Evolutionary conservation across 2,113 vertebrate genomes (phyloP), one percentile per base, ranked within the genome.

Genomic region (Coregonus clupeaformis): DNA sequence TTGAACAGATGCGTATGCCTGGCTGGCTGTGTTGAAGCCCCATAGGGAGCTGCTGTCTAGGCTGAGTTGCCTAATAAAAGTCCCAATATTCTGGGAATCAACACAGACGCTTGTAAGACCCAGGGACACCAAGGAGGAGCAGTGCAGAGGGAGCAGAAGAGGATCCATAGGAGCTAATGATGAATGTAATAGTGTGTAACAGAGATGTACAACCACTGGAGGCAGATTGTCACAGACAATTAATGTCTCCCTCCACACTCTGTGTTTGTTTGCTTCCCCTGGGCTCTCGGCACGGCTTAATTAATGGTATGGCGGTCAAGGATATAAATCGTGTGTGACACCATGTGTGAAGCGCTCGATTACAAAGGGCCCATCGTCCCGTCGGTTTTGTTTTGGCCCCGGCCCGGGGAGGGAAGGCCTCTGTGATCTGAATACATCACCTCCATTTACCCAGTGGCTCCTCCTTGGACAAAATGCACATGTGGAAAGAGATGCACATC

Each of bases 131-230:
- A 36, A 69, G 73, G 63, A 59, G 73, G n/a, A 75, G 66, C 52
- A 49, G 62, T 22, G 72, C 29, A 27, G 69, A 60, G 30, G 45
- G 13, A 66, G 77, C 67, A 64, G 78, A 49, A 36, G 69, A 75
- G 82, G 82, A 89, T 93, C 87, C 55, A 77, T 77, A 86, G 87
- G 85, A 78, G 87, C 87, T 93, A 90, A 91, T 86, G 92, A 89
- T 84, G 90, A 93, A 91, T 82, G 82, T 90, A 91, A 94, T 92
- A 86, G 92, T 82, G 91, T 92, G 91, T 90, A 94, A 93, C 93
- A 94, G 92, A 94, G 94, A 94, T 92, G 85, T 92, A 93, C 89
- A 92, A 91, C 92, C 91, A 80, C 80, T 87, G 89, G 89, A 89
- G 83, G 90, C 89, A 80, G 18, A 67, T 87, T 92, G 92, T 93